Evolutionary conservation across 2,797 vertebrate species (phyloP), one percentile per base, ranked within the genome.

Genomic region (Macropus fuliginosus): DNA sequence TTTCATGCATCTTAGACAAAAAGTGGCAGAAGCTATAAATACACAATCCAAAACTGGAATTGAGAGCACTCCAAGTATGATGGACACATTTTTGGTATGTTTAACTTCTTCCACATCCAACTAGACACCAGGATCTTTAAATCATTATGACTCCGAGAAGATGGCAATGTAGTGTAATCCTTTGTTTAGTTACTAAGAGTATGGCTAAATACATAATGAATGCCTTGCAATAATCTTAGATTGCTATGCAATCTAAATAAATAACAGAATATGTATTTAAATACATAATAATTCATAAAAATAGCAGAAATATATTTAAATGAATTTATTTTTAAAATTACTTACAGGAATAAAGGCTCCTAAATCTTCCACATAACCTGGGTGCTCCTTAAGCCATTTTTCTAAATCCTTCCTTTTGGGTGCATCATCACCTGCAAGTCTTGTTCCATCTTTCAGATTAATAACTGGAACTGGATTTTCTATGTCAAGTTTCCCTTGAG

Each of bases 391-490:
- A 56, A 99, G 99, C 99, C 99, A 99, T 97, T 99, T 99, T 34
- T 99, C 99, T 87, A 99, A 98, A 97, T 99, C 99, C 97, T 99
- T 99, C 96, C 99, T 99, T 97, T 98, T 99, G 29, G 99, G 99
- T 54, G 99, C 99, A 93, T 99, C 99, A 52, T 99, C 99, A 34
- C 99, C 99, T 52, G 99, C 99, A 13, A 99, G 99, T 94, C 99
- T 99, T 28, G 99, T 99, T 95, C 99, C 99, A 92, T 99, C 99
- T 98, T 99, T 99, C 21, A 99, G 98, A 98, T 99, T 99, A 98
- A 99, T 99, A 95, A 99, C 99, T 0, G 99, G 99, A 96, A 99
- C 99, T 87, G 99, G 99, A 98, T 98, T 99, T 95, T 99, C 99
- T 0, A 98, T 98, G 97, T 99, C 99, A 31, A 97, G 96, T 0